Evolutionary conservation across 1,140 invertebrate species (phyloP).

Genomic region (Acromyrmex echinatior): DNA sequence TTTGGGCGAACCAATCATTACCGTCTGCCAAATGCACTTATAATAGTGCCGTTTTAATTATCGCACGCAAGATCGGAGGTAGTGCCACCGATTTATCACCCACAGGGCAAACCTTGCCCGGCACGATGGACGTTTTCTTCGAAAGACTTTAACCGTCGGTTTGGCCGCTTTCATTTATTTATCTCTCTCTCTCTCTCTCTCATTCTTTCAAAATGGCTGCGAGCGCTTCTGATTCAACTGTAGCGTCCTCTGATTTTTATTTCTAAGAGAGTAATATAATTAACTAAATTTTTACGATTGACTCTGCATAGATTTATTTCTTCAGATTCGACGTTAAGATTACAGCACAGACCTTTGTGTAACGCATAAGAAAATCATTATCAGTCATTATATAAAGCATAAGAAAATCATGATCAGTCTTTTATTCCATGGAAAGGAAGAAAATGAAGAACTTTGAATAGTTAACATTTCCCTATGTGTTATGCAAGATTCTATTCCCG

Average conservation of each 20-base stretch:
- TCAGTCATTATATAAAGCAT: no score
- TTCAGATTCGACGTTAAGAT: neutral
- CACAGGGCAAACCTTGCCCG: conserved; percentile 31
- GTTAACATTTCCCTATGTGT: no score
- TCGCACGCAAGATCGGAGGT: conserved; percentile 52
- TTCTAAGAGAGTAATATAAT: neutral
- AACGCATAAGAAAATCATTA: no score
- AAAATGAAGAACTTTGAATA: no score
- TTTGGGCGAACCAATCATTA: conserved; percentile 78
- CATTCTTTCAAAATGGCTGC: neutral
- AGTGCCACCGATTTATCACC: conserved; percentile 71
- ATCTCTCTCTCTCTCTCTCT: neutral
- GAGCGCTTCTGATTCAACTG: neutral
- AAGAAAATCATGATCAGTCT: no score
- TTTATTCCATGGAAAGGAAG: no score
- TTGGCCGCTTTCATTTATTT: conserved; percentile 27
- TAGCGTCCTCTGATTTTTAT: neutral
- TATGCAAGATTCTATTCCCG: no score
- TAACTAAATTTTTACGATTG: neutral
- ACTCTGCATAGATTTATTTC: neutral
- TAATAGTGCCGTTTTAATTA: conserved; percentile 82
- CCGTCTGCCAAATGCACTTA: conserved; percentile 78
- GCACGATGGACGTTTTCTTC: conserved; percentile 36
- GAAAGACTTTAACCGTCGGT: conserved; percentile 45
- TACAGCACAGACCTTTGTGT: no score